Conservation (phyloP, 2,888 invertebrate species). For the Drosophila planitibia region DNA sequence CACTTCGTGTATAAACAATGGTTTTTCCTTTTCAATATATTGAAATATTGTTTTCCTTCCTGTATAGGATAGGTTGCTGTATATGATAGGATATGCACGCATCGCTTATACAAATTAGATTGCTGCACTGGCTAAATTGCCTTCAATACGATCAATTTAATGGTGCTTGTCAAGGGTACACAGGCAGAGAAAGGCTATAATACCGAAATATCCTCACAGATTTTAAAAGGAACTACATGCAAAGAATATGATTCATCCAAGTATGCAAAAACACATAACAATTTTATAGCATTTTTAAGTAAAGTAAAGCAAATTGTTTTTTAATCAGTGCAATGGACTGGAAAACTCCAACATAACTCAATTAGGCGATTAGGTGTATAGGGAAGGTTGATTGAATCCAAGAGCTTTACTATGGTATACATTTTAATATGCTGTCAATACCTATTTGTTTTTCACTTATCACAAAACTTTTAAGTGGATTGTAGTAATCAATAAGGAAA, state of each 20-base stretch:
- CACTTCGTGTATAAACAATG: too few species aligned
- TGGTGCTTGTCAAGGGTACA: background rate
- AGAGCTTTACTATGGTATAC: background rate
- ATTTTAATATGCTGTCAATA: background rate
- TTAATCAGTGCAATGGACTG: background rate
- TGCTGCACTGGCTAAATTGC: background rate
- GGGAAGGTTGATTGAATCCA: background rate
- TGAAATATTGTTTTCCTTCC: too few species aligned
- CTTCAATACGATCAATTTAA: background rate
- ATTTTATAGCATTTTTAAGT: too few species aligned
- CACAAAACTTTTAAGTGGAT: background rate
- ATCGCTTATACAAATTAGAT: background rate
- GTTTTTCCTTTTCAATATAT: too few species aligned
- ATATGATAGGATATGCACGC: background rate
- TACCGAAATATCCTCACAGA: too few species aligned
- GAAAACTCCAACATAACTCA: background rate
- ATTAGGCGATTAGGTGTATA: background rate
- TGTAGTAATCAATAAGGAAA: background rate
- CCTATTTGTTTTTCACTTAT: background rate
- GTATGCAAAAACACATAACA: too few species aligned
- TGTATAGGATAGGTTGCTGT: constrained; percentile 7
- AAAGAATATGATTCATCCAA: too few species aligned
- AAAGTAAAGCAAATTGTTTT: background rate
- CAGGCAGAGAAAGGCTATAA: too few species aligned
- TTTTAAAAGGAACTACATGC: background rate